Conservation (phyloP, 2,888 invertebrate genomes). For the Petrophora chlorosata region DNA sequence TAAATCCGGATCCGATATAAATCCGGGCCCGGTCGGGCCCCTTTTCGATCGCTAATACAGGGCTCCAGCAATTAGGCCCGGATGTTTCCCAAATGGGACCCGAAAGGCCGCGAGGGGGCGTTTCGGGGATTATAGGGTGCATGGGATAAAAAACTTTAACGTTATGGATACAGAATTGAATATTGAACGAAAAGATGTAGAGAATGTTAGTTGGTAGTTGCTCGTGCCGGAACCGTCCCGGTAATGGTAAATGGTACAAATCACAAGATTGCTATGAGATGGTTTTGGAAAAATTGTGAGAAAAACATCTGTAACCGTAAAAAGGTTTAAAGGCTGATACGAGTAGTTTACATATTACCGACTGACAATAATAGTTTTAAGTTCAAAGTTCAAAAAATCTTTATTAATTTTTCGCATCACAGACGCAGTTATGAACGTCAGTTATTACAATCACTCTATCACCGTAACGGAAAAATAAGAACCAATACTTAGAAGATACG, state of each 20-base stretch:
- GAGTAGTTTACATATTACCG: too few relatives aligned
- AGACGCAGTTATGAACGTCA: too few relatives aligned
- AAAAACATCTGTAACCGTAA: too few relatives aligned
- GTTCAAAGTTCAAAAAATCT: too few relatives aligned
- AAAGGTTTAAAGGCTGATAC: too few relatives aligned
- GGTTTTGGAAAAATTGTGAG: too few relatives aligned
- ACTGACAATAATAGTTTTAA: too few relatives aligned
- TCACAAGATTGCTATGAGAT: too few relatives aligned
- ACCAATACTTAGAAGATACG: too few relatives aligned
- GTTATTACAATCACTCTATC: too few relatives aligned
- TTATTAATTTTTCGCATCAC: too few relatives aligned
- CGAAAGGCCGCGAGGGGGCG: constrained; percentile 41
- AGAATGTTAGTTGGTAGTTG: neutral
- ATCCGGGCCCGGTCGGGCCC: constrained; percentile 38
- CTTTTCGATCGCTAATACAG: constrained; percentile 48
- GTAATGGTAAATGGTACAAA: constrained; percentile 10
- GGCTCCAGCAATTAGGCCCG: constrained; percentile 51
- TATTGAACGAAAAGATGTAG: neutral
- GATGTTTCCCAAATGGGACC: constrained; percentile 53
- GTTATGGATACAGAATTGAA: neutral
- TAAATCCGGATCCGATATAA: constrained; percentile 45
- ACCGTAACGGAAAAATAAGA: too few relatives aligned
- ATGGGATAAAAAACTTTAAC: constrained; percentile 5
- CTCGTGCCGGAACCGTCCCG: neutral
- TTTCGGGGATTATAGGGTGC: constrained; percentile 32